Evolutionary conservation across 2,797 vertebrate species (phyloP), one percentile per base, ranked within the genome.

Genomic region (Artibeus lituratus): DNA sequence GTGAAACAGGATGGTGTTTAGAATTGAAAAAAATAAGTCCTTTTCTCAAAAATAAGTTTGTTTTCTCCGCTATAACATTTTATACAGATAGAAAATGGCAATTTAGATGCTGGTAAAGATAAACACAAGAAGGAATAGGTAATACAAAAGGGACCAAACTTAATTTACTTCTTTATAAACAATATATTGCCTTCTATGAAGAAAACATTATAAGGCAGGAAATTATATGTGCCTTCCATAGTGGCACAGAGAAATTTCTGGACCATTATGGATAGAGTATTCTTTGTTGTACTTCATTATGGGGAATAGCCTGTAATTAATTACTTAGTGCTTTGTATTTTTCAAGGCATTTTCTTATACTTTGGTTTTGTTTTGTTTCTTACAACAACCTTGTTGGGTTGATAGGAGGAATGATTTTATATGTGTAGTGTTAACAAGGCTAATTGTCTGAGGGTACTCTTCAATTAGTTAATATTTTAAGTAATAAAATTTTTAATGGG

Each of bases 381-480:
- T 49, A 35, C 1, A 87, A 80, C 81, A 88, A 55, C 21, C 18
- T 84, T 88, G 44, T 65, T 26, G 49, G 10, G 14, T 44, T 65
- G 37, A 59, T 42, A 87, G 29, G 81, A 74, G 70, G 62, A 82
- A 15, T 74, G 37, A 62, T 87, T 78, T 62, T 91, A 73, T 42
- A 49, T 90, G 16, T 88, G 57, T 16, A 78, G 37, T 73, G 80
- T 77, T 91, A 86, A 91, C 26, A 93, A 86, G 86, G 89, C 62
- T 91, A 44, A 49, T 82, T 88, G 32, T 93, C 35, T 78, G 69
- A 69, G 59, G 65, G 26, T 70, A 53, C 37, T 91, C 76, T 86
- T 26, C 83, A 90, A 84, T 85, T 73, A 86, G 70, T 78, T 62
- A 83, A 42, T 87, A 74, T 84, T 94, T 95, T 86, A 93, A 95